Percentiles rank a stretch among this genome's conserved stretches.
Evolutionary conservation across 2,113 vertebrate species (phyloP).

Genomic region (Oryzias woworae): DNA sequence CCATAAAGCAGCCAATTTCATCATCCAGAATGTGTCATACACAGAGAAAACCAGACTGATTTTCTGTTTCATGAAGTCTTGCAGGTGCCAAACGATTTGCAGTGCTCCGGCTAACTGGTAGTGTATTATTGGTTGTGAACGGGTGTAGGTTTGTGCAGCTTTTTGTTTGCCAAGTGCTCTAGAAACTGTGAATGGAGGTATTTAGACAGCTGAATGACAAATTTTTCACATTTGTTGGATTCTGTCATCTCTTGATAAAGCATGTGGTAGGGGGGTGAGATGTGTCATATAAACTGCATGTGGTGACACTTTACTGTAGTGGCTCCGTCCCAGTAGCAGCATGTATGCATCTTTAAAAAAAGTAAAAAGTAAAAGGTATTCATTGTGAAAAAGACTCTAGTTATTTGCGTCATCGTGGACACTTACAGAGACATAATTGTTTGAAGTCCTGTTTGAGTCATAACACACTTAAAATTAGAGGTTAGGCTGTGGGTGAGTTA

Average conservation of each 20-base stretch:
- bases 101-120: neutral
- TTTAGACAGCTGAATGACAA: conserved; percentile 13
- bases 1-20: neutral
- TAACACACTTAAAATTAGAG: too few species aligned
- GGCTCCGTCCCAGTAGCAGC: neutral
- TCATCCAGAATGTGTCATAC: neutral
- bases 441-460: too few species aligned
- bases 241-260: conserved; percentile 13
- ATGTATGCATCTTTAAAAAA: neutral
- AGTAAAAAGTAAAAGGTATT: too few species aligned
- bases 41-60: neutral
- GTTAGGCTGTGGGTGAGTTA: too few species aligned
- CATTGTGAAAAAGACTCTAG: too few species aligned
- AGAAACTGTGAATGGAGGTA: conserved; percentile 13
- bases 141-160: neutral
- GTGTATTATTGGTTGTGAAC: conserved; percentile 1
- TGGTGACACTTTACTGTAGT: neutral
- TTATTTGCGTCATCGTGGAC: too few species aligned
- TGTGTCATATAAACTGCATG: conserved; percentile 10
- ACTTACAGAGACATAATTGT: too few species aligned
- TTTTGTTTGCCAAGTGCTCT: conserved; percentile 1
- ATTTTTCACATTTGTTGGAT: conserved; percentile 22
- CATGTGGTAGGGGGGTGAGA: neutral
- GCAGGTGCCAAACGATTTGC: conserved; percentile 14
- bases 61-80: neutral